These are phyloP conservation scores for Oryzias javanicus DNA, from an alignment of 2,113 vertebrate species.

Conservation along the genomic window DNA sequence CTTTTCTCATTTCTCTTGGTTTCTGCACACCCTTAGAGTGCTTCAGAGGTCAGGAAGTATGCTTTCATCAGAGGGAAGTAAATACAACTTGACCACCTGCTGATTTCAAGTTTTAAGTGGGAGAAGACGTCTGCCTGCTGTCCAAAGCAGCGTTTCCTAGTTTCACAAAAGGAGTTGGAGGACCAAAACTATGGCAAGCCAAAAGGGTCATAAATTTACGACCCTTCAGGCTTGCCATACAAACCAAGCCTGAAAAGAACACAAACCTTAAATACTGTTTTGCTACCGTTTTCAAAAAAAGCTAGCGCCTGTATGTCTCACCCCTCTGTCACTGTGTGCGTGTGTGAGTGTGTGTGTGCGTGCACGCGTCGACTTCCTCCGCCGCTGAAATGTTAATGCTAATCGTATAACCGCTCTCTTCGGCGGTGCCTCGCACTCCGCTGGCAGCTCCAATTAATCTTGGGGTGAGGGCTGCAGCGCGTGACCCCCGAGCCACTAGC, in stretches of 20 bases:
- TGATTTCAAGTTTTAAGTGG: slow-evolving; percentile 6
- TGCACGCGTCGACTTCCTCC: slow-evolving; percentile 81
- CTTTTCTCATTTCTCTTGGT: slow-evolving; percentile 18
- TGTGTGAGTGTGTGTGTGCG: slow-evolving; percentile 2
- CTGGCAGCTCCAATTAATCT: slow-evolving; percentile 99
- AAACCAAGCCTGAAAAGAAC: slow-evolving; percentile 55
- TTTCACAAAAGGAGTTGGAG: too few relatives aligned
- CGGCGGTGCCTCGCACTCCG: slow-evolving; percentile 82
- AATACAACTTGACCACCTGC: slow-evolving; percentile 30
- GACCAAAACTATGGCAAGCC: too few relatives aligned
- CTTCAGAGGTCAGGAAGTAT: slow-evolving; percentile 4
- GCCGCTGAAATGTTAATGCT: slow-evolving; percentile 93
- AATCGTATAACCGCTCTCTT: slow-evolving; percentile 89
- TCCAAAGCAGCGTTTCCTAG: not conserved
- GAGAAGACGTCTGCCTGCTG: not conserved
- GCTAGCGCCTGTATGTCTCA: slow-evolving; percentile 79
- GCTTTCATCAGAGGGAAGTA: slow-evolving; percentile 20
- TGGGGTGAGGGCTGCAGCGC: slow-evolving; percentile 84
- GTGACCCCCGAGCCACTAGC: slow-evolving; percentile 87
- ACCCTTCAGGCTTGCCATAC: too few relatives aligned
- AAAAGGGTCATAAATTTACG: too few relatives aligned
- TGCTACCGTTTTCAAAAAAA: slow-evolving; percentile 79
- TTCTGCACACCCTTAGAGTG: not conserved
- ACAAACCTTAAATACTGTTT: slow-evolving; percentile 70
- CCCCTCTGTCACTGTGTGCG: slow-evolving; percentile 45